Percentiles rank a stretch among this genome's conserved stretches.
These are phyloP conservation scores for Drosophila kanekoi DNA, from an alignment of 2,888 invertebrate species.

Conservation along the genomic window DNA sequence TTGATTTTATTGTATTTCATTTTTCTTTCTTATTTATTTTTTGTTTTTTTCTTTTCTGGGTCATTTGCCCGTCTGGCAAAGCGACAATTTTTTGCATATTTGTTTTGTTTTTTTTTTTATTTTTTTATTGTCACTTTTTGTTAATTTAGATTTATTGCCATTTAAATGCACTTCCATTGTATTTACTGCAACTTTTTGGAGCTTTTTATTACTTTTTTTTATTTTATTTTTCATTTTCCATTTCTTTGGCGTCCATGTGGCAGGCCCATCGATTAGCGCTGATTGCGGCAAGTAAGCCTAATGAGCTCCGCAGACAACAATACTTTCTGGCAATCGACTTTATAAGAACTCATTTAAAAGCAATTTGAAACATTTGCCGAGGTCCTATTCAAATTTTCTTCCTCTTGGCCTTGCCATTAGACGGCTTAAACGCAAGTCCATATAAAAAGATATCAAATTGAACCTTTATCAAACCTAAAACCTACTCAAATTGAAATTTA, in stretches of 20 bases:
- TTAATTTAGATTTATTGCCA: constrained; percentile 77
- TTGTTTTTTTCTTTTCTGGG: constrained; percentile 57
- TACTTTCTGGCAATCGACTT: neutral
- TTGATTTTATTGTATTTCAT: constrained; percentile 38
- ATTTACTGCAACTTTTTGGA: constrained; percentile 34
- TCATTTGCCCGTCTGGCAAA: constrained; percentile 72
- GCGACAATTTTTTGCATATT: constrained; percentile 24
- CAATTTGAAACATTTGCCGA: neutral
- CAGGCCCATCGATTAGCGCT: constrained; percentile 33
- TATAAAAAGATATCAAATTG: neutral
- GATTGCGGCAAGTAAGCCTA: constrained; percentile 43
- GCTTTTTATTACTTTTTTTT: constrained; percentile 1
- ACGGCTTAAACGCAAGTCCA: too few relatives aligned
- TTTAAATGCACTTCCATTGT: constrained; percentile 69
- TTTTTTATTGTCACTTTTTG: constrained; percentile 59
- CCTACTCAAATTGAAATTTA: too few relatives aligned
- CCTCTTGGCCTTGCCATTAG: too few relatives aligned
- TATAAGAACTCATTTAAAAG: neutral
- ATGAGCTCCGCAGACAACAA: constrained; percentile 40
- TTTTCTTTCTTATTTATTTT: constrained; percentile 19
- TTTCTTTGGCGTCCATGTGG: constrained; percentile 3
- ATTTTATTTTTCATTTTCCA: constrained; percentile 7
- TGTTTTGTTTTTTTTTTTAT: too few relatives aligned
- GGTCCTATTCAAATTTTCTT: too few relatives aligned
- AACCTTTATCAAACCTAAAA: too few relatives aligned